These are phyloP conservation scores for Rhimphoctona megacephalus DNA, from an alignment of 2,888 invertebrate species.

Conservation along the genomic window DNA sequence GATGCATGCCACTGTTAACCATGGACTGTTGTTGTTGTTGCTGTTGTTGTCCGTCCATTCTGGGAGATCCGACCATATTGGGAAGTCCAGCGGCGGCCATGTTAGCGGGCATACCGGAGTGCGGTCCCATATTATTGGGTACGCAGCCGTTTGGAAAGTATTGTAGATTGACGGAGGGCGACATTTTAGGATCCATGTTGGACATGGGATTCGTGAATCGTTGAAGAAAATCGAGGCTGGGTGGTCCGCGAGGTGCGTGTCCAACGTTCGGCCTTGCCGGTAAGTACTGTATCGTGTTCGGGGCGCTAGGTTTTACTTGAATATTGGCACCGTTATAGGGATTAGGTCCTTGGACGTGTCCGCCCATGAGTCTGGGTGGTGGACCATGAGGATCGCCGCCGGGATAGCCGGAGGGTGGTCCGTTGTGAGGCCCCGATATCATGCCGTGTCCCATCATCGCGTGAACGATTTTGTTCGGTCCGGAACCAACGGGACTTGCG, in stretches of 20 bases:
- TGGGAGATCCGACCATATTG: constrained; percentile 80
- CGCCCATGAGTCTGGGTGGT: constrained; percentile 84
- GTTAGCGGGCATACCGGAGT: constrained; percentile 85
- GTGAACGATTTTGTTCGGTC: constrained; percentile 80
- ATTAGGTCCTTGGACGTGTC: constrained; percentile 84
- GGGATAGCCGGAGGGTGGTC: constrained; percentile 71
- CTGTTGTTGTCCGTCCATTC: constrained; percentile 85
- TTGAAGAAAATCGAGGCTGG: constrained; percentile 95
- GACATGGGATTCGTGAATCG: constrained; percentile 94
- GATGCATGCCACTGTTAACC: constrained; percentile 81
- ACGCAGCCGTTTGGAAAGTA: constrained; percentile 90
- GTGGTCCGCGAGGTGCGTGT: constrained; percentile 91
- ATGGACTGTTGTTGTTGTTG: constrained; percentile 84
- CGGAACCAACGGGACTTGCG: constrained; percentile 80
- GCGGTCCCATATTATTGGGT: constrained; percentile 85
- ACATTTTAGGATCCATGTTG: constrained; percentile 90
- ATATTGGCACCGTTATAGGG: constrained; percentile 92
- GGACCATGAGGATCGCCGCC: constrained; percentile 84
- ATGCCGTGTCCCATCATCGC: constrained; percentile 82
- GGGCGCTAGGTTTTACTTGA: constrained; percentile 98
- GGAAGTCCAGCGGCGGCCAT: constrained; percentile 84
- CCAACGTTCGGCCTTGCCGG: constrained; percentile 96
- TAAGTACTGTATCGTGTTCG: constrained; percentile 99
- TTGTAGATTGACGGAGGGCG: constrained; percentile 88
- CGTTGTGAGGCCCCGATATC: constrained; percentile 76